Evolutionary conservation across 2,113 vertebrate genomes (phyloP), one percentile per base, ranked within the genome.

Genomic region (Dolichotis patagonum): DNA sequence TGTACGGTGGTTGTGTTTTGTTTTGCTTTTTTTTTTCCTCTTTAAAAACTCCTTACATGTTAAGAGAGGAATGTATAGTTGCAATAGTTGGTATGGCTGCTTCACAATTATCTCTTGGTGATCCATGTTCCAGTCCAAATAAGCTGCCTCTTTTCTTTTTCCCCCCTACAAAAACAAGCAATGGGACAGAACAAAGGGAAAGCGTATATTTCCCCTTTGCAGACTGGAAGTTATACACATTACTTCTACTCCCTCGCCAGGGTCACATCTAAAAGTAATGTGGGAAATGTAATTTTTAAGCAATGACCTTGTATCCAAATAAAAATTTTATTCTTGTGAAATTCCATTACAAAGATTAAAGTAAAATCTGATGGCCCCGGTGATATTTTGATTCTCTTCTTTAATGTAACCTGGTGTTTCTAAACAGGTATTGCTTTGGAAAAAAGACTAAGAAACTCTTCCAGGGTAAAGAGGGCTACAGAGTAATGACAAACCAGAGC

Each of bases 381-480:
- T 41, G 62, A 60, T 75, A 95, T 88, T 94, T 96, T 92, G 26
- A 88, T 88, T 65, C 20, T 82, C n/a, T 73, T 88, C 73, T 97
- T 85, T 95, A 83, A 89, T 83, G 65, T 92, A 84, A 14, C 75
- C 35, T 63, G 65, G 67, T 60, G 30, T 54, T 91, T 87, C 62
- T 82, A 88, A 94, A 67, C 54, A 92, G 14, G 10, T n/a, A 77
- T 60, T 58, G 7, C 83, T 95, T 90, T 90, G 28, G 28, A 73
- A 91, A 80, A 87, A 93, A 96, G 77, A 93, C 7, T 43, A 56
- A 20, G 69, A 69, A 83, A 90, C 43, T n/a, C 4, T 67, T 88
- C 9, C 78, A 91, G 28, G 77, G 30, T 17, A 87, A 94, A 86
- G 32, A 14, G 19, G 6, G 30, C 8, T 52, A 73, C 83, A 58